Conservation (phyloP, 2,888 invertebrate genomes). For the Patella depressa region DNA sequence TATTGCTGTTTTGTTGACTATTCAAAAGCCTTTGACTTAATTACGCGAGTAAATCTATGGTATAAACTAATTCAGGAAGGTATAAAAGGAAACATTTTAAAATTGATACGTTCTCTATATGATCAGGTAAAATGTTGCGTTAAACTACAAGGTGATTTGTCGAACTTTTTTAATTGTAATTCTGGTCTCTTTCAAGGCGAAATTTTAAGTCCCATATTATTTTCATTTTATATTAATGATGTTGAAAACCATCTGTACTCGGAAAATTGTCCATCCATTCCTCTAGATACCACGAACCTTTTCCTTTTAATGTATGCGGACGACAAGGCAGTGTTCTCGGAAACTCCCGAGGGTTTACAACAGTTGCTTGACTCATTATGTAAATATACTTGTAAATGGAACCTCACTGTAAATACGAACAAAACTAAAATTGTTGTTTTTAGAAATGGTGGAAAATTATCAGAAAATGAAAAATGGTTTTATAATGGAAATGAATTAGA, state of each 20-base stretch:
- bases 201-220: background rate
- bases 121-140: constrained; percentile 17
- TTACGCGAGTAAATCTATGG: constrained; percentile 23
- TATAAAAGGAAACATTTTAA: constrained; percentile 16
- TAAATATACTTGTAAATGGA: background rate
- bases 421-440: constrained; percentile 5
- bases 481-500: background rate
- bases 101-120: constrained; percentile 14
- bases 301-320: constrained; percentile 1
- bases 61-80: constrained; percentile 20
- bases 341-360: background rate
- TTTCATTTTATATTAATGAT: background rate
- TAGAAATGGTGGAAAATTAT: background rate
- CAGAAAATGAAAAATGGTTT: background rate
- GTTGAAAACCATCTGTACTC: background rate
- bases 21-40: constrained; percentile 30
- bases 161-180: constrained; percentile 18
- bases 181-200: background rate
- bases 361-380: background rate
- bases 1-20: constrained; percentile 34
- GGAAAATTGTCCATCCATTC: background rate
- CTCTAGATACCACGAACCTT: background rate
- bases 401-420: background rate
- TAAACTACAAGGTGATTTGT: background rate
- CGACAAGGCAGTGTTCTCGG: background rate